Percentiles rank a stretch among this genome's conserved stretches.
phyloP scores from a whole-genome alignment of 1,140 invertebrate species.

The Aporrectodea caliginosa region DNA sequence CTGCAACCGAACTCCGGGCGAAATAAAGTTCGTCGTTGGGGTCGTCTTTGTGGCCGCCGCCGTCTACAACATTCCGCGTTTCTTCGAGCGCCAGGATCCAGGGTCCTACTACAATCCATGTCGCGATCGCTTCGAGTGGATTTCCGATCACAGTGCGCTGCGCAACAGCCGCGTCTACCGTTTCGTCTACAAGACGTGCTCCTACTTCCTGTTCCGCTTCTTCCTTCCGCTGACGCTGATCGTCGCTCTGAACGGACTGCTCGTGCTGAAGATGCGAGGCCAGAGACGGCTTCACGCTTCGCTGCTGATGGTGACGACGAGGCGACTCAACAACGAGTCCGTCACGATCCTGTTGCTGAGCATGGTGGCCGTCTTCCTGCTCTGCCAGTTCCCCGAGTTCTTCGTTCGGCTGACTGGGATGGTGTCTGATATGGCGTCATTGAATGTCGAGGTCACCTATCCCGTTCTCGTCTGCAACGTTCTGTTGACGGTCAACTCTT shows the following conservation, averaged over 20 bases:
- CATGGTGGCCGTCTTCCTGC: slow-evolving; percentile 21
- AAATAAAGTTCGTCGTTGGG: not conserved
- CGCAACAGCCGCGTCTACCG: slow-evolving; percentile 14
- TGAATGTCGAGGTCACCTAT: not conserved
- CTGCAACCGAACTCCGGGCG: not conserved
- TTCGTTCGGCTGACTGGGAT: slow-evolving; percentile 10
- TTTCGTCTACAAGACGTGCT: slow-evolving; percentile 26
- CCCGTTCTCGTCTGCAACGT: slow-evolving; percentile 5
- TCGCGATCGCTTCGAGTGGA: not conserved
- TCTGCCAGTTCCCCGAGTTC: slow-evolving; percentile 21
- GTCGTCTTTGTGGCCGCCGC: slow-evolving; percentile 6
- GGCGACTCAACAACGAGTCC: slow-evolving; percentile 9
- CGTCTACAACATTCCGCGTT: slow-evolving; percentile 19
- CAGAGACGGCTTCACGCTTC: slow-evolving; percentile 7
- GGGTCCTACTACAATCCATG: not conserved
- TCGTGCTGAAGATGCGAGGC: not conserved
- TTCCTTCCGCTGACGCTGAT: slow-evolving; percentile 6
- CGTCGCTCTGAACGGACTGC: slow-evolving; percentile 11
- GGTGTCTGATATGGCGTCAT: not conserved
- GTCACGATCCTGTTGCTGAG: slow-evolving; percentile 14
- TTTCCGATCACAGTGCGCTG: not conserved
- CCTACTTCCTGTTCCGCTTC: slow-evolving; percentile 24
- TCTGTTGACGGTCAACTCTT: slow-evolving; percentile 24
- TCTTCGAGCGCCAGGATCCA: not conserved
- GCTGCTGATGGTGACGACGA: slow-evolving; percentile 11